Evolutionary conservation across 1,140 invertebrate species (phyloP).

Genomic region (Caenorhabditis brenneri): DNA sequence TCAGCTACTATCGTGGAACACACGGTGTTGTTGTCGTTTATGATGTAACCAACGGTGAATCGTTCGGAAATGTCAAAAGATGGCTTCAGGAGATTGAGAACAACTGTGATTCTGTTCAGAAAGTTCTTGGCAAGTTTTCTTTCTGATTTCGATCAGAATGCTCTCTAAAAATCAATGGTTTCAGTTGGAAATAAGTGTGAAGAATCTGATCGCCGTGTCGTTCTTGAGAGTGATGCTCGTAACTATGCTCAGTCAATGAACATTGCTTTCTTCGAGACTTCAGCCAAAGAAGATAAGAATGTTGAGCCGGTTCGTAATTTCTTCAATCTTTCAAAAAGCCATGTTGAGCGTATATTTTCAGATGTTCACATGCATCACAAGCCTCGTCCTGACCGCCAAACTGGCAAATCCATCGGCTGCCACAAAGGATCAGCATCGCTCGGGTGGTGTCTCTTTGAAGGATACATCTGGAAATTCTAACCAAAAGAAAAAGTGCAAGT

Average conservation of each 20-base stretch:
- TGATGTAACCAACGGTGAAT: constrained; percentile 97
- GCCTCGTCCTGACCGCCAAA: constrained; percentile 54
- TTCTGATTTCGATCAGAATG: neutral
- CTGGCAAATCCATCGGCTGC: constrained; percentile 19
- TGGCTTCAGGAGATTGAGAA: constrained; percentile 96
- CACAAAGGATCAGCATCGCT: constrained; percentile 7
- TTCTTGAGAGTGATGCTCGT: constrained; percentile 93
- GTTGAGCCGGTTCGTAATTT: constrained; percentile 82
- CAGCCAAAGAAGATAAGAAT: constrained; percentile 97
- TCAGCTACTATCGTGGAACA: constrained; percentile 93
- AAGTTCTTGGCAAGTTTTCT: constrained; percentile 86
- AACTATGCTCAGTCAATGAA: constrained; percentile 95
- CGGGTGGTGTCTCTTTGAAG: constrained; percentile 41
- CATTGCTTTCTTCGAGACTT: constrained; percentile 95
- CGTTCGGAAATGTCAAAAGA: constrained; percentile 97
- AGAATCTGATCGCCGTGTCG: constrained; percentile 92
- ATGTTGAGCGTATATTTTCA: constrained; percentile 48
- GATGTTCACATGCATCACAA: constrained; percentile 61
- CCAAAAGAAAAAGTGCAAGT: constrained; percentile 57
- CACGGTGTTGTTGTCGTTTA: constrained; percentile 99
- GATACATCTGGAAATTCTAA: neutral
- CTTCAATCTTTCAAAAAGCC: neutral
- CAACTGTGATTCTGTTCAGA: constrained; percentile 98
- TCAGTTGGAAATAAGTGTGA: constrained; percentile 99
- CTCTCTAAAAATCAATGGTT: constrained; percentile 59